Evolutionary conservation across 2,888 invertebrate genomes (phyloP).

Genomic region (Prosapia bicincta): DNA sequence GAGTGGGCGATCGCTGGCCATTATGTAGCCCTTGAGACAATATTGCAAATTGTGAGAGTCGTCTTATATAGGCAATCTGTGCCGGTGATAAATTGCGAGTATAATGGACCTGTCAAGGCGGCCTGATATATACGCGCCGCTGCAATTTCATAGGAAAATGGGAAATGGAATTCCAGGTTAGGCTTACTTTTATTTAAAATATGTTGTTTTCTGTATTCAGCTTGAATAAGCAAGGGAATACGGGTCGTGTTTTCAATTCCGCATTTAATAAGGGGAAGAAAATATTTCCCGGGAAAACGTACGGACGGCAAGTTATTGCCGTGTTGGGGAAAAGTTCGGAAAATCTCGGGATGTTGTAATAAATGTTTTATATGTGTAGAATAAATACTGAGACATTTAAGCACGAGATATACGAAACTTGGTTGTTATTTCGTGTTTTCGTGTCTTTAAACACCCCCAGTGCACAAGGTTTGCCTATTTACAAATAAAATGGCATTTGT

Average conservation of each 20-base stretch:
- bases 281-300: background rate
- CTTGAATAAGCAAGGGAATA: background rate
- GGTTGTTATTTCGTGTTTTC: no score
- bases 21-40: constrained; percentile 34
- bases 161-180: background rate
- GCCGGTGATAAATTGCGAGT: background rate
- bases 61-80: background rate
- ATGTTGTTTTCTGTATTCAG: background rate
- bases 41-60: constrained; percentile 32
- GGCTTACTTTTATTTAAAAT: background rate
- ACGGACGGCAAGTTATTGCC: background rate
- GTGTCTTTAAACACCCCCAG: no score
- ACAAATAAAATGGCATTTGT: no score
- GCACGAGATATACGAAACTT: no score
- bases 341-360: background rate
- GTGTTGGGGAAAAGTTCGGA: background rate
- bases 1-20: constrained; percentile 28
- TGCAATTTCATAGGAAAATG: background rate
- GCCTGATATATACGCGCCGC: background rate
- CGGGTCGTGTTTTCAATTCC: background rate
- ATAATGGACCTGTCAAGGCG: background rate
- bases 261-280: background rate
- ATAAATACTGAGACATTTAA: no score
- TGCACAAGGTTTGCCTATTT: no score
- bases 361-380: no score